Percentiles rank a stretch among this genome's conserved stretches.
Conservation (phyloP, 2,113 vertebrate species). For the Tautogolabrus adspersus region DNA sequence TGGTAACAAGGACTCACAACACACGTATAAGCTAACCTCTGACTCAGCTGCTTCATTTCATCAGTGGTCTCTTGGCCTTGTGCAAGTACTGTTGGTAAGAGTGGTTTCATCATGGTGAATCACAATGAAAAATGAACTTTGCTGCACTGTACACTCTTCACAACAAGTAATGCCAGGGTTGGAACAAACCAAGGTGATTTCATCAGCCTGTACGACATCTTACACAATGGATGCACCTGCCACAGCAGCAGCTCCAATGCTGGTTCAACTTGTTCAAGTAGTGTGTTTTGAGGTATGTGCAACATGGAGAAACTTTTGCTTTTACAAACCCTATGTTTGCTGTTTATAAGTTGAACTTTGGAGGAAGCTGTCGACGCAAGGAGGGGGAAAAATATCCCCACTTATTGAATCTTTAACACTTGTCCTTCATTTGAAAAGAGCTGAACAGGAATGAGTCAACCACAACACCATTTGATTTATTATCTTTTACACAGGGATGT, state of each 20-base stretch:
- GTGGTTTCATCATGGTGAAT: not conserved
- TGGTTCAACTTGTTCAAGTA: not conserved
- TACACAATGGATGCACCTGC: not conserved
- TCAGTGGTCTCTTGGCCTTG: not conserved
- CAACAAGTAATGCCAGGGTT: not conserved
- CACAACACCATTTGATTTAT: not conserved
- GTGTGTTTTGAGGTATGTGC: not conserved
- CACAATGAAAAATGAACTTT: not conserved
- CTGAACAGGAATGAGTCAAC: too few species aligned
- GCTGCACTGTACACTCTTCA: not conserved
- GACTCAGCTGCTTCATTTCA: not conserved
- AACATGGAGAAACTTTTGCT: not conserved
- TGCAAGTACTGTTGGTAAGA: not conserved
- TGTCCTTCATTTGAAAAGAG: too few species aligned
- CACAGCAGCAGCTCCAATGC: not conserved
- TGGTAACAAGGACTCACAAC: not conserved
- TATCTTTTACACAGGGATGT: not conserved
- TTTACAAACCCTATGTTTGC: not conserved
- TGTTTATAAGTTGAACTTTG: not conserved
- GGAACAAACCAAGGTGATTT: constrained; percentile 8
- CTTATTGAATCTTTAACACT: not conserved
- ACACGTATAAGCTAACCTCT: not conserved
- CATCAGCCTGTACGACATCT: not conserved
- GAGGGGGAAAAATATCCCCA: not conserved
- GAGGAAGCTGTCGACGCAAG: not conserved